Evolutionary conservation across 2,113 vertebrate genomes (phyloP).

Genomic region (Pipa parva): DNA sequence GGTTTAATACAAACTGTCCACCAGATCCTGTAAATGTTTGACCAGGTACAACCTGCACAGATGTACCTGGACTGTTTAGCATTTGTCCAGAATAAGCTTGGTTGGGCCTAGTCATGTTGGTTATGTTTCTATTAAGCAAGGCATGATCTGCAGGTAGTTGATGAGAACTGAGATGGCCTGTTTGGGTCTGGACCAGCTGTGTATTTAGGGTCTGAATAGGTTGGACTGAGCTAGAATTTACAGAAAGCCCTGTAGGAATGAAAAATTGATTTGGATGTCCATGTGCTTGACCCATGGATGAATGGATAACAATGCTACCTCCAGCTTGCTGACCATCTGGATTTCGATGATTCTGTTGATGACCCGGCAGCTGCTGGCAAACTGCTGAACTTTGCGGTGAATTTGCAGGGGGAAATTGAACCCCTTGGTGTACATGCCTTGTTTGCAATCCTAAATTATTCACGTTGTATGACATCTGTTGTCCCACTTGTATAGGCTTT

Average conservation of each 20-base stretch:
- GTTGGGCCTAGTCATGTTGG: constrained; percentile 69
- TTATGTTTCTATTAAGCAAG: constrained; percentile 68
- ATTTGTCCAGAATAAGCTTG: constrained; percentile 78
- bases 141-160: constrained; percentile 69
- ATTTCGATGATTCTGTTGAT: constrained; percentile 69
- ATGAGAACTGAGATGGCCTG: constrained; percentile 65
- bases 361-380: constrained; percentile 70
- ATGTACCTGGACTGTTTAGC: constrained; percentile 77
- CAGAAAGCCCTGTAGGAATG: constrained; percentile 79
- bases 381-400: constrained; percentile 67
- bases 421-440: constrained; percentile 69
- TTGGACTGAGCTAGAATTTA: constrained; percentile 78
- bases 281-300: constrained; percentile 79
- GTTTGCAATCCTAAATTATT: constrained; percentile 68
- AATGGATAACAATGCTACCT: constrained; percentile 74
- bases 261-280: constrained; percentile 81
- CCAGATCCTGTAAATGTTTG: constrained; percentile 78
- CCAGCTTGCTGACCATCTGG: constrained; percentile 64
- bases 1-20: constrained; percentile 86
- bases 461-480: constrained; percentile 83
- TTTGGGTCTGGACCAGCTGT: constrained; percentile 73
- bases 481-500: constrained; percentile 83
- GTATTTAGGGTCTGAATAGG: constrained; percentile 80
- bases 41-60: constrained; percentile 83
- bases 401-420: constrained; percentile 66